Base-by-base conservation (phyloP, 2,113 vertebrate species). In the Microtus pennsylvanicus region DNA sequence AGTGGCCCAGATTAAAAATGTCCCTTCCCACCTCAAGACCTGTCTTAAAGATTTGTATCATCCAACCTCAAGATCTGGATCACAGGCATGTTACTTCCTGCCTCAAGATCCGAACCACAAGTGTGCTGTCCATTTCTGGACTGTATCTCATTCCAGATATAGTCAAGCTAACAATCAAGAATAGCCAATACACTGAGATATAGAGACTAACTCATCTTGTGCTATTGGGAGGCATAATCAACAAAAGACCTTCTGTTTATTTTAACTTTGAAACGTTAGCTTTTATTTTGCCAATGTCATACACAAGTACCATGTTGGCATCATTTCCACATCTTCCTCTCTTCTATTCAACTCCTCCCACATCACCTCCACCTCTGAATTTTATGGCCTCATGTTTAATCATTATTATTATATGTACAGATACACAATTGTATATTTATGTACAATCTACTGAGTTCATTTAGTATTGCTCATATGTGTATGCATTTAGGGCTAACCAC, bases 211-310 rank as follows among this genome's bases (percentile, higher is more conserved):
- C 45, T 96, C 67, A 76, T 50, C 63, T 95, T 45, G 70, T 45
- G 89, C 38, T 50, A 38, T 22, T 35, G 42, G 83, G 55, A 93
- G 50, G 33, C 6, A 85, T 38, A 94, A 50, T 30, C 42, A 90
- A 69, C 90, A 87, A 75, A 78, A 70, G 19, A 52, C 77, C 75
- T 93, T 95, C 3, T 75, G 21, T 75, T 38, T 75, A 75, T 42
- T 42, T 75, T 42, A 75, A 5, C 24, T 24, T 42, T 42, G 22
- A 75, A 75, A 42, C 38, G 2, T 42, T 75, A 26, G 42, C 10
- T 75, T 75, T 74, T 94, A 22, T 83, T 83, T 95, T 87, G 86
- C 93, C 94, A 96, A 77, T 77, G 52, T 82, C 28, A 55, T 55
- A n/a, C 5, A 19, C 3, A 3, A 55, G 11, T n/a, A 13, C 19